phyloP scores from a whole-genome alignment of 2,888 invertebrate species.

The Drosophila borborema region DNA sequence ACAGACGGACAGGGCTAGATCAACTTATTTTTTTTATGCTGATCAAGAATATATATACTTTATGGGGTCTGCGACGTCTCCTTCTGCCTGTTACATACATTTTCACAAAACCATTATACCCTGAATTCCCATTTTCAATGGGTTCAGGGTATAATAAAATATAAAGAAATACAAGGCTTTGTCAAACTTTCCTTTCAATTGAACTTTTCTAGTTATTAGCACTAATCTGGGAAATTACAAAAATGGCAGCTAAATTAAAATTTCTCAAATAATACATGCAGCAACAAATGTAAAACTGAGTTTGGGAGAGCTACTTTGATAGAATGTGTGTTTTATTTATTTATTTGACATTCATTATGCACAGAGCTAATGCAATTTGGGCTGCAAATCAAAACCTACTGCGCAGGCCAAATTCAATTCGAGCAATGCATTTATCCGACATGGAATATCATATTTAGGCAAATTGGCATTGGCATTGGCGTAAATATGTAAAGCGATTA shows the following conservation, averaged over 20 bases:
- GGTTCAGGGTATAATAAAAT: too few relatives aligned
- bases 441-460: conserved; percentile 65
- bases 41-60: too few relatives aligned
- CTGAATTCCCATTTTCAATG: too few relatives aligned
- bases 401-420: conserved; percentile 49
- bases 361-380: conserved; percentile 7
- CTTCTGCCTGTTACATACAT: too few relatives aligned
- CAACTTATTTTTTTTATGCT: too few relatives aligned
- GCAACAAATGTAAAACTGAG: neutral
- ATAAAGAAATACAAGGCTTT: too few relatives aligned
- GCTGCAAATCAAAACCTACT: neutral
- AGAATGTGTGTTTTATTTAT: neutral
- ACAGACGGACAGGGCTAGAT: too few relatives aligned
- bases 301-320: too few relatives aligned
- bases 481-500: conserved; percentile 43
- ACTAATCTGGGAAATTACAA: neutral
- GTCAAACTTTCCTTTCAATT: too few relatives aligned
- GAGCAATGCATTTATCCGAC: conserved; percentile 51
- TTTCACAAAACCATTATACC: too few relatives aligned
- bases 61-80: too few relatives aligned
- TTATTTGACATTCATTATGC: neutral
- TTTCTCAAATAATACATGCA: neutral
- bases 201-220: too few relatives aligned
- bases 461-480: conserved; percentile 41
- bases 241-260: neutral